phyloP scores from a whole-genome alignment of 2,888 invertebrate species.

The Nomada fabriciana region DNA sequence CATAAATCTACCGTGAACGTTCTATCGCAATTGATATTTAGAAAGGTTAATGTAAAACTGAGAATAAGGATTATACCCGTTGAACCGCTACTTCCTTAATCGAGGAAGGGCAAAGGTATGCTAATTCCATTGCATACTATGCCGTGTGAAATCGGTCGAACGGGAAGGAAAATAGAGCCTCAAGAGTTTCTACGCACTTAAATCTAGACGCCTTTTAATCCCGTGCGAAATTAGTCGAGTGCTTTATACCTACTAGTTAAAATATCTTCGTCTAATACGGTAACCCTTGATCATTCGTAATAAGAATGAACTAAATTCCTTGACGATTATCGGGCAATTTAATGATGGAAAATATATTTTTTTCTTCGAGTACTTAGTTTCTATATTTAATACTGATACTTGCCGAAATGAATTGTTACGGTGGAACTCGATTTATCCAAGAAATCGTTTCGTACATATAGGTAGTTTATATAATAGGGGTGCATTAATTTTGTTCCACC shows the following conservation, averaged over 20 bases:
- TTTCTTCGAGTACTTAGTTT: no score
- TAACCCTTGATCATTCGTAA: no score
- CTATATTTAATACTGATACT: no score
- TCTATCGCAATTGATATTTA: slow-evolving; percentile 2
- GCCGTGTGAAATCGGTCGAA: slow-evolving; percentile 49
- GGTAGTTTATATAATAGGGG: no score
- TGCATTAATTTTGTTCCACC: no score
- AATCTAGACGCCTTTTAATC: slow-evolving; percentile 20
- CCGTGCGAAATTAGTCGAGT: slow-evolving; percentile 32
- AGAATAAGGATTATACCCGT: background rate
- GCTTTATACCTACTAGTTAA: slow-evolving; percentile 6
- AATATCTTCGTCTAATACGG: no score
- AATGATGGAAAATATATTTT: no score
- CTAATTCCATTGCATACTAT: slow-evolving; percentile 30
- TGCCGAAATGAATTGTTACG: no score
- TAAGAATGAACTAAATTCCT: no score
- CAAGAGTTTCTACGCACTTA: slow-evolving; percentile 10
- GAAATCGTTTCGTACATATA: no score
- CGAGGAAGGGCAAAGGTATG: slow-evolving; percentile 11
- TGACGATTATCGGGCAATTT: background rate
- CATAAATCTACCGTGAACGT: background rate
- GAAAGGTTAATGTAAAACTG: slow-evolving; percentile 27
- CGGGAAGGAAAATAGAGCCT: slow-evolving; percentile 26
- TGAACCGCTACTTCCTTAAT: slow-evolving; percentile 13
- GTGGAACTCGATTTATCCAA: no score